phyloP scores from a whole-genome alignment of 2,888 invertebrate species.

The Dilophus febrilis region DNA sequence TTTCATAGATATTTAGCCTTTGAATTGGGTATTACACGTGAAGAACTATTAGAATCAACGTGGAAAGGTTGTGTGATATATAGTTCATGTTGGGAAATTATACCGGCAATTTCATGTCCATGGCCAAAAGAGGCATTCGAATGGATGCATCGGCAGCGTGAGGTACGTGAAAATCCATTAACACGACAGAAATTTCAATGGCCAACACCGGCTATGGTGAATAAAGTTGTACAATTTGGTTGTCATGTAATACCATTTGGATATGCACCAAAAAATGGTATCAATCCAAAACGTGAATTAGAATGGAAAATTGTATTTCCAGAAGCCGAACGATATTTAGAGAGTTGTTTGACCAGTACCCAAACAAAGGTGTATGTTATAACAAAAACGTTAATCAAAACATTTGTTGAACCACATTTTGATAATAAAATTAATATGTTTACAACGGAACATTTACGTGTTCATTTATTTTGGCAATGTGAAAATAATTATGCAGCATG shows the following conservation, averaged over 20 bases:
- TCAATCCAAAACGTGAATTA: constrained; percentile 42
- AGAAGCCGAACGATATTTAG: constrained; percentile 55
- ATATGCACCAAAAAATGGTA: constrained; percentile 41
- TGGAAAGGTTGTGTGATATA: constrained; percentile 50
- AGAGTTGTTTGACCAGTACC: constrained; percentile 49
- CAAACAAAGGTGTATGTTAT: constrained; percentile 57
- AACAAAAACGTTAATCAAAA: constrained; percentile 49
- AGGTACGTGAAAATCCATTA: constrained; percentile 36
- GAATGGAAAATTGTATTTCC: constrained; percentile 71
- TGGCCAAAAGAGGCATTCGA: constrained; percentile 58
- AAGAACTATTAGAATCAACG: constrained; percentile 36
- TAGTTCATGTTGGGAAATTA: constrained; percentile 46
- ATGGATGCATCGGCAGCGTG: constrained; percentile 44
- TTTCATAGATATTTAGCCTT: constrained; percentile 42
- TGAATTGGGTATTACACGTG: constrained; percentile 37
- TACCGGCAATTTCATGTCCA: constrained; percentile 48
- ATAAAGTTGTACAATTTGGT: constrained; percentile 45
- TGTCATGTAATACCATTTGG: constrained; percentile 56
- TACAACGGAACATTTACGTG: constrained; percentile 52
- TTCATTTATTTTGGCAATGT: constrained; percentile 60
- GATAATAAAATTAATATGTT: constrained; percentile 40
- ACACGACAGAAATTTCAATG: constrained; percentile 44
- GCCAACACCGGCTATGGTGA: constrained; percentile 50
- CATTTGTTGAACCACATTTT: constrained; percentile 48
- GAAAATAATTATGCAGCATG: constrained; percentile 53